These are phyloP conservation scores for Heliangelus exortis DNA, from an alignment of 2,797 vertebrate genomes.

Conservation along the genomic window DNA sequence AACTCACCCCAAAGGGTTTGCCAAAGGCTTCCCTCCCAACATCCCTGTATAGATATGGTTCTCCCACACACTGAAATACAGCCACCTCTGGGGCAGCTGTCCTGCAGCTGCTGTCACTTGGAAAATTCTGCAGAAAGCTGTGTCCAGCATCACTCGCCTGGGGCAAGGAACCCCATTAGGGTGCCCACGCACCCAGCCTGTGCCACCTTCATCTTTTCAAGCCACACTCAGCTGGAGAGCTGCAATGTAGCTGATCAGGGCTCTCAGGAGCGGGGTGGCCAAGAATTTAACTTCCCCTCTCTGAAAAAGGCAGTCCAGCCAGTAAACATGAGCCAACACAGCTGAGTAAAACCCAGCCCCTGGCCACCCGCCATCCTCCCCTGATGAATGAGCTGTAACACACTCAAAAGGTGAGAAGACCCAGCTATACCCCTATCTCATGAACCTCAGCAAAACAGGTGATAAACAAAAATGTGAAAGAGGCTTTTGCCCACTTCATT, in stretches of 20 bases:
- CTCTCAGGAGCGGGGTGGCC: neutral
- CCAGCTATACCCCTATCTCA: neutral
- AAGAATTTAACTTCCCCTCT: neutral
- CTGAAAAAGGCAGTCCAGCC: accelerated
- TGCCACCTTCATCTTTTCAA: neutral
- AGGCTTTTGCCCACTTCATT: too few relatives aligned
- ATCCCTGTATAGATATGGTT: neutral
- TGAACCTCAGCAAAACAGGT: neutral
- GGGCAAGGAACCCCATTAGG: neutral
- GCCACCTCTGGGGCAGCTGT: neutral
- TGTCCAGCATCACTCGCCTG: neutral
- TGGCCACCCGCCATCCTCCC: neutral
- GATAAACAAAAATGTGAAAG: neutral
- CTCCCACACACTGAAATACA: neutral
- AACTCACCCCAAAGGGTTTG: accelerated
- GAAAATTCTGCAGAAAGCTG: neutral
- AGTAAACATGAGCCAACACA: neutral
- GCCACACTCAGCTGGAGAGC: neutral
- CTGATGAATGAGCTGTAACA: conserved; percentile 47
- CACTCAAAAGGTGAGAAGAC: conserved; percentile 35
- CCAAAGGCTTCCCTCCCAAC: neutral
- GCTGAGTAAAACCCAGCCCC: neutral
- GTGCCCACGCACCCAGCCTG: neutral
- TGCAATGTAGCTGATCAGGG: neutral
- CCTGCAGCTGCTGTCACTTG: neutral